Evolutionary conservation across 2,888 invertebrate species (phyloP), one percentile per base, ranked within the genome.

Genomic region (Chaitophorus viminalis): DNA sequence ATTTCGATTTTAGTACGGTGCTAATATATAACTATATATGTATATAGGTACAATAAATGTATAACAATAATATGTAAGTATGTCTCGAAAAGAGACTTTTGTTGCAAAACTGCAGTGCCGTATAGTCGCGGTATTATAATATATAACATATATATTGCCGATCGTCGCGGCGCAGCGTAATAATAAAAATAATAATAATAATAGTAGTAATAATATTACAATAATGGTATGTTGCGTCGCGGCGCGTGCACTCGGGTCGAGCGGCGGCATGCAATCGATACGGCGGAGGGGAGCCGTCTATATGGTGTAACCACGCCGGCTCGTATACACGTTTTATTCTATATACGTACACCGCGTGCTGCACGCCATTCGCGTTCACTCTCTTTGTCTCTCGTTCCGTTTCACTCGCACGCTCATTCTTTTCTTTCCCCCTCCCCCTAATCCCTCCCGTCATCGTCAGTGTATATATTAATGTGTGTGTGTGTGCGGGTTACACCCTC

Each of bases 211-310:
- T 46, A 46, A 46, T 14, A 46, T n/a, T n/a, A 46, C 4, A 21
- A 60, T 6, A 60, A 60, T 60, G 25, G 4, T 60, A 3, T 60
- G 21, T 60, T 5, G 21, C 8, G 21, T 21, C 54, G 18, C 60
- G 60, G 60, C 25, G 70, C 33, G 54, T 3, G 60, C n/a, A n/a
- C n/a, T n/a, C n/a, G n/a, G n/a, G n/a, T 52, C 11, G 77, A 8
- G 54, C 21, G 77, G 6, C 17, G 78, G 5, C 25, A 29, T 6
- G 68, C 70, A 54, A 85, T 85, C 85, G 85, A 85, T 85, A n/a
- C 33, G 54, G 9, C 46, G 85, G 70, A 25, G 25, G 60, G 6
- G n/a, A n/a, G n/a, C n/a, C n/a, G n/a, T n/a, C n/a, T n/a, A n/a
- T n/a, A 72, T 72, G 74, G 74, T 74, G 36, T 36, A 36, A 1